A percentile compares a stretch with the other conserved stretches of the same genome.
Evolutionary conservation across 2,797 vertebrate species (phyloP).

Genomic region (Mareca strepera): DNA sequence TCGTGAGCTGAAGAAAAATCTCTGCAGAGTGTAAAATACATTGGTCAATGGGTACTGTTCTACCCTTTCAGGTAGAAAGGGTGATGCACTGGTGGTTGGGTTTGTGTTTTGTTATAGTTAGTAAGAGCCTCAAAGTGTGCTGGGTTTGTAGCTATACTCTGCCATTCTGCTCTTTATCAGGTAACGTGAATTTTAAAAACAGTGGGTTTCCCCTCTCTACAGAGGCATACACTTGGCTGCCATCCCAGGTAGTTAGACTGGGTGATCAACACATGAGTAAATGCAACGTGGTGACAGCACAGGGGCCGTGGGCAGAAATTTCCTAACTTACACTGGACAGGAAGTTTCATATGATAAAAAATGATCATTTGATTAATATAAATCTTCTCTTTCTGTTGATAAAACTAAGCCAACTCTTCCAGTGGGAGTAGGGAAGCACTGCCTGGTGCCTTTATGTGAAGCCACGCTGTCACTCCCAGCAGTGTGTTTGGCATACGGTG

Average conservation of each 20-base stretch:
- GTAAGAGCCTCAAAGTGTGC: not conserved
- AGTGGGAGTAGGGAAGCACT: not conserved
- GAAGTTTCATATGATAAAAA: not conserved
- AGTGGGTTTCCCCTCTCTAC: not conserved
- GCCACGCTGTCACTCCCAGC: not conserved
- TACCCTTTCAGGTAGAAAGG: not conserved
- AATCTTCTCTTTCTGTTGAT: not conserved
- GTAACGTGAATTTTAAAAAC: not conserved
- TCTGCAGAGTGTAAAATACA: not conserved
- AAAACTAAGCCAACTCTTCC: not conserved
- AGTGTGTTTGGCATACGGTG: not conserved
- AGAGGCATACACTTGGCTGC: not conserved
- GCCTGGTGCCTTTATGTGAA: not conserved
- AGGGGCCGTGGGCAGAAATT: not conserved
- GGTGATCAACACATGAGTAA: not conserved
- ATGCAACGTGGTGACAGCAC: not conserved
- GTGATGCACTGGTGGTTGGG: not conserved
- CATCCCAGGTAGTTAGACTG: not conserved
- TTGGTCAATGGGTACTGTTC: too few relatives aligned
- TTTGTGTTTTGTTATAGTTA: not conserved
- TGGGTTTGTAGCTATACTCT: not conserved
- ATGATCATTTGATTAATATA: not conserved
- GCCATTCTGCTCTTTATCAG: not conserved
- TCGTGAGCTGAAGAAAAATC: not conserved
- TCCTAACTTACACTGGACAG: not conserved